Base-by-base conservation (phyloP, 2,888 invertebrate genomes). In the Patella caerulea region DNA sequence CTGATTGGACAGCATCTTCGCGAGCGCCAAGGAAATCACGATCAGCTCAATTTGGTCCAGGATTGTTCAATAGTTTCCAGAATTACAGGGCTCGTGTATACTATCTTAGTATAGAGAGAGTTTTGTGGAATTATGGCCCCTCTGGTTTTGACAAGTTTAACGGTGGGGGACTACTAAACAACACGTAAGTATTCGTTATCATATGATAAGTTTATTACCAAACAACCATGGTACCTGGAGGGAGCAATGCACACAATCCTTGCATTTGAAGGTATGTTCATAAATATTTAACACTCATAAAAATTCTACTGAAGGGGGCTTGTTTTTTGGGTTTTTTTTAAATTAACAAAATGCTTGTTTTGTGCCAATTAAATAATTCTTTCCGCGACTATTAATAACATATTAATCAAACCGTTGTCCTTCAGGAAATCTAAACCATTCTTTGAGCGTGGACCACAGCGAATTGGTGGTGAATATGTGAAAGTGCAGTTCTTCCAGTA, bases 111-210 rank as follows among this genome's bases (percentile, higher is more conserved):
- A 83, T 82, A 11, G 83, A 84, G 72, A 79, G 81, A 69, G 80
- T 80, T 19, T 75, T 78, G 1, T 86, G 86, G 86, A 80, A 86
- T 77, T 86, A 85, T 69, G 83, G 81, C 0, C 86, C 86, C 12
- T 82, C 84, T 34, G 83, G 83, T 17, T 59, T 54, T 19, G 83
- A 86, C 72, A 45, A 81, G 52, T 86, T 78, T 73, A 81, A 82
- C 53, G 84, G 83, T 3, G 82, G 79, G 12, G 56, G 76, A 52
- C 77, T 84, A 24, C 80, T 75, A 24, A 78, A 81, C 24, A 79
- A 65, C 24, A 19, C 65, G 65, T 65, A 24, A 65, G 65, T 65
- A 45, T 45, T 45, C 0, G 7, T 45, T 45, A 34, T 34, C 34
- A 34, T 45, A 45, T 45, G 9, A 45, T 45, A 45, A 5, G 9